Percentiles rank a stretch among this genome's conserved stretches.
Conservation (phyloP, 35 echinoderm and acorn worm species). For the Anneissia japonica region DNA sequence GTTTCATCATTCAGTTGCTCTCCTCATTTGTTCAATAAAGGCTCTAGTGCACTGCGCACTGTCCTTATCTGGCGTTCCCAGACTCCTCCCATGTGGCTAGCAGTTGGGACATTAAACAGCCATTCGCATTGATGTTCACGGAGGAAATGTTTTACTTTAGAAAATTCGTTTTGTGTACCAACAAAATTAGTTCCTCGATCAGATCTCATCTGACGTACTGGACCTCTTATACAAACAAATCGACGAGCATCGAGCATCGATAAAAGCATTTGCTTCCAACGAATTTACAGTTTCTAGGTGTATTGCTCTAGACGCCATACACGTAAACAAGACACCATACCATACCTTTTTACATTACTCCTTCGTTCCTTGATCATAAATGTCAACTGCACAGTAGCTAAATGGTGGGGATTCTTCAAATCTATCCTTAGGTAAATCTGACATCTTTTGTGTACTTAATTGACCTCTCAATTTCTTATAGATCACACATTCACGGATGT, state of each 20-base stretch:
- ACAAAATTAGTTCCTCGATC: background rate
- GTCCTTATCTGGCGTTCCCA: slow-evolving; percentile 58
- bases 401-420: slow-evolving; percentile 2
- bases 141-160: background rate
- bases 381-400: slow-evolving; percentile 22
- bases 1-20: background rate
- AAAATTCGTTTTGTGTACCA: background rate
- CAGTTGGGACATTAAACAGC: slow-evolving; percentile 33
- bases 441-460: background rate
- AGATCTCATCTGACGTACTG: background rate
- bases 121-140: background rate
- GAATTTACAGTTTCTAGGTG: slow-evolving; percentile 32
- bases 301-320: background rate
- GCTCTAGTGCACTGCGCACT: slow-evolving; percentile 2
- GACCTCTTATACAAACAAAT: background rate
- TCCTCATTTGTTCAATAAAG: background rate
- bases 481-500: background rate
- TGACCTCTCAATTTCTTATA: background rate
- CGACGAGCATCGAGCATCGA: slow-evolving; percentile 25
- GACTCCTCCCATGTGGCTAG: slow-evolving; percentile 31
- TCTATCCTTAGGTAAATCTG: background rate
- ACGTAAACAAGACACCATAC: background rate
- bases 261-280: slow-evolving; percentile 39
- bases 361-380: background rate
- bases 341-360: slow-evolving; percentile 8